Percentiles rank a stretch among this genome's conserved stretches.
phyloP scores from a whole-genome alignment of 2,113 vertebrate species.

The Heteronetta atricapilla region DNA sequence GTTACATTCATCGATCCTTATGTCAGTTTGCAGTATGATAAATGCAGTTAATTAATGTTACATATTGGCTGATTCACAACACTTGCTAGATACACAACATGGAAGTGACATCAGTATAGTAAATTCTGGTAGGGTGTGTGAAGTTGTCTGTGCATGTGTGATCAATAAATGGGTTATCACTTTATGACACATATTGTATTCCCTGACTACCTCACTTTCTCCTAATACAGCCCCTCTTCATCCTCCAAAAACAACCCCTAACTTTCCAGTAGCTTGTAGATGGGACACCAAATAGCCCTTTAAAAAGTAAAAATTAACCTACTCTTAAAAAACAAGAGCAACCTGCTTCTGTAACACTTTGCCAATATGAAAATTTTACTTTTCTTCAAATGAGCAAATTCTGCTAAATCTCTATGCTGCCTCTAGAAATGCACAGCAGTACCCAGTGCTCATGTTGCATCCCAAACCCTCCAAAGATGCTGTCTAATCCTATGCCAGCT shows the following conservation, averaged over 20 bases:
- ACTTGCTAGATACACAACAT: not conserved
- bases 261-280: not conserved
- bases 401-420: not conserved
- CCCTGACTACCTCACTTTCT: not conserved
- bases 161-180: not conserved
- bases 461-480: not conserved
- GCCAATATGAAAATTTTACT: not conserved
- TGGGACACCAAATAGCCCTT: not conserved
- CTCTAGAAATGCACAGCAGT: not conserved
- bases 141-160: not conserved
- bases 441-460: not conserved
- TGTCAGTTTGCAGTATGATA: not conserved
- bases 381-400: not conserved
- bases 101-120: not conserved
- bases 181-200: not conserved
- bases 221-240: not conserved
- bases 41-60: constrained; percentile 10
- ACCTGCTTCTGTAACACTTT: not conserved
- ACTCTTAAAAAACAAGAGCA: not conserved
- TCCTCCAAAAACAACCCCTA: not conserved
- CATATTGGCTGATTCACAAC: not conserved
- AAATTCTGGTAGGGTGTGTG: not conserved
- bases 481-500: not conserved
- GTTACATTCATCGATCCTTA: not conserved
- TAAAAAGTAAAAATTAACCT: not conserved